phyloP scores from a whole-genome alignment of 2,888 invertebrate genomes.

The Drosophila macrospina region DNA sequence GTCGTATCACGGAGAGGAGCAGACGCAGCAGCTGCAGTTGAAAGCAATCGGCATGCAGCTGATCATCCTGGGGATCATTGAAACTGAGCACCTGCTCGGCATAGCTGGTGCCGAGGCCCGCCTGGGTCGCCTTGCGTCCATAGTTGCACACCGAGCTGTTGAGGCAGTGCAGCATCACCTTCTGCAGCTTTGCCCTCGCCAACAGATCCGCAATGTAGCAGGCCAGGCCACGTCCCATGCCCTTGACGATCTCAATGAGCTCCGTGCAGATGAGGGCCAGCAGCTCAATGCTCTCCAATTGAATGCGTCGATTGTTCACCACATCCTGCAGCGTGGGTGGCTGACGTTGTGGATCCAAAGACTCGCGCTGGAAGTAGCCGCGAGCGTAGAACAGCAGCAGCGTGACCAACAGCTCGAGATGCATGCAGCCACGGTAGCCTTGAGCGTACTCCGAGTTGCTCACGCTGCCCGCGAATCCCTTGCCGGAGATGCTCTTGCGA shows the following conservation, averaged over 20 bases:
- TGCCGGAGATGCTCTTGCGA: slow-evolving; percentile 91
- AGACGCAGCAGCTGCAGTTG: slow-evolving; percentile 89
- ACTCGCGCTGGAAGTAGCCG: slow-evolving; percentile 87
- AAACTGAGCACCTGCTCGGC: slow-evolving; percentile 91
- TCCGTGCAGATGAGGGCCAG: slow-evolving; percentile 90
- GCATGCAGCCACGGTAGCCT: slow-evolving; percentile 91
- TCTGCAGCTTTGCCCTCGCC: slow-evolving; percentile 92
- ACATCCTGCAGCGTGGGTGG: slow-evolving; percentile 89
- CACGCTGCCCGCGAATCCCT: slow-evolving; percentile 88
- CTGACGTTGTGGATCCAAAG: slow-evolving; percentile 82
- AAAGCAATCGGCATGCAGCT: slow-evolving; percentile 89
- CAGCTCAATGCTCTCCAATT: slow-evolving; percentile 91
- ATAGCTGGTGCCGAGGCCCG: slow-evolving; percentile 85
- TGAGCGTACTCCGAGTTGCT: slow-evolving; percentile 88
- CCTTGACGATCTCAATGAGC: slow-evolving; percentile 90
- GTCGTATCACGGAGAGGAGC: slow-evolving; percentile 89
- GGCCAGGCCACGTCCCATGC: slow-evolving; percentile 91
- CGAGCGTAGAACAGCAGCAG: slow-evolving; percentile 92
- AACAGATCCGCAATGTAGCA: slow-evolving; percentile 91
- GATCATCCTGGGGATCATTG: slow-evolving; percentile 89
- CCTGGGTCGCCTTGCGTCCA: slow-evolving; percentile 39
- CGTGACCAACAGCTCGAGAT: slow-evolving; percentile 91
- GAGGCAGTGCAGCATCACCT: slow-evolving; percentile 92
- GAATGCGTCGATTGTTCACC: slow-evolving; percentile 91
- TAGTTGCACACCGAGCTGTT: slow-evolving; percentile 89